Percentiles rank a stretch among this genome's conserved stretches.
Conservation (phyloP, 2,113 vertebrate species). For the Alectura lathami region DNA sequence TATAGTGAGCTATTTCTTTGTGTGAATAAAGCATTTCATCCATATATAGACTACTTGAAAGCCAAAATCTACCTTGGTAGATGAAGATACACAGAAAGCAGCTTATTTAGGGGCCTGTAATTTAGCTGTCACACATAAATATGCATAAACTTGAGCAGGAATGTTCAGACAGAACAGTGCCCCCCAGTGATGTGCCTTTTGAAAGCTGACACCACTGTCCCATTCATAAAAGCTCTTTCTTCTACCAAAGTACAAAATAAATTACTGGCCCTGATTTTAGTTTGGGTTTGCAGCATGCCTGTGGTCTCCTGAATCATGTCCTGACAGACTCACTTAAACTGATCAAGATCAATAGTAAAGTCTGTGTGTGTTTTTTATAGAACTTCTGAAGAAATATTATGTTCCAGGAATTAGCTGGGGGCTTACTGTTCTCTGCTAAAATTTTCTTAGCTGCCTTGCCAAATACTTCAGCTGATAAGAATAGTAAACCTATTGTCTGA, state of each 20-base stretch:
- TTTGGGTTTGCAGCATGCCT: neutral
- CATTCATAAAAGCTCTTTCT: neutral
- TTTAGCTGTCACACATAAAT: neutral
- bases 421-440: slow-evolving; percentile 10
- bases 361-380: neutral
- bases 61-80: neutral
- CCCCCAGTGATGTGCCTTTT: neutral
- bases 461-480: slow-evolving; percentile 44
- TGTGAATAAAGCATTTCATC: neutral
- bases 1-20: slow-evolving; percentile 18
- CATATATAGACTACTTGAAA: neutral
- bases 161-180: neutral
- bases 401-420: neutral
- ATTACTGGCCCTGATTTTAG: neutral
- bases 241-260: neutral
- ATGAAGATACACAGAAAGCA: neutral
- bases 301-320: neutral
- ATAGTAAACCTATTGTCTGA: slow-evolving; percentile 58
- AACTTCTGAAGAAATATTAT: neutral
- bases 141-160: neutral
- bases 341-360: neutral
- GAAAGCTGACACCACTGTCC: neutral
- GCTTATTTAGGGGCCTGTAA: neutral
- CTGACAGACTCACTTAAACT: neutral
- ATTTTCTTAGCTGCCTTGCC: neutral